Base-by-base conservation (phyloP, 2,113 vertebrate genomes). In the Morone saxatilis region DNA sequence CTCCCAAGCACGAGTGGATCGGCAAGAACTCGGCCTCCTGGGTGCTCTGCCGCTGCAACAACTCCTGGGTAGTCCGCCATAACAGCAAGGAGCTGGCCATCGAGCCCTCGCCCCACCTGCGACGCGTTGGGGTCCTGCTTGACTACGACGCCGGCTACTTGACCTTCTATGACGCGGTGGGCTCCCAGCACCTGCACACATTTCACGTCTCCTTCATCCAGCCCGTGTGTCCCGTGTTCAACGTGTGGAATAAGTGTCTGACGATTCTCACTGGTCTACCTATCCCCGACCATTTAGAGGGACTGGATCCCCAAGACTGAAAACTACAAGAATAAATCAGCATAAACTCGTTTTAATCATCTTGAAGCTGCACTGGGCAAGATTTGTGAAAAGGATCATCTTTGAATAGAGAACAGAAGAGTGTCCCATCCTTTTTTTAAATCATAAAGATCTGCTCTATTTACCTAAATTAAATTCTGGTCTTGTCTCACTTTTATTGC, bases 191-290 rank as follows among this genome's bases (percentile, higher is more conserved):
- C 89, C 96, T 99, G 78, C 97, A 99, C 94, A 99, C 98, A 0
- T 99, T 98, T 70, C 96, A 98, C 80, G 95, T 99, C 81, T 94
- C 97, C 0, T 99, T 99, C 90, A 92, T 96, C 10, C 98, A 99
- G 93, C 98, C 98, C 0, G 97, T 99, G 89, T 99, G 97, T 79
- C 98, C 98, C 38, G 98, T 98, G 0, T 99, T 99, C 88, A 99
- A 98, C 2, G 96, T 99, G 86, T 99, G 98, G 98, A 99, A 99
- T 89, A 99, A 98, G 88, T 98, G 98, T 93, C 93, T 99, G 94
- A 99, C 98, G 54, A 97, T 99, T 71, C 97, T 99, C 89, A 98
- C 97, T 0, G 98, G 98, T 20, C 96, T 99, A 54, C 98, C 98
- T 17, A 99, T 99, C 91, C 98, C 98, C 0, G 98, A 99, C 86